A percentile compares a stretch with the other conserved stretches of the same genome.
These are phyloP conservation scores for Cataglyphis altisquamis DNA, from an alignment of 2,888 invertebrate species.

Conservation along the genomic window DNA sequence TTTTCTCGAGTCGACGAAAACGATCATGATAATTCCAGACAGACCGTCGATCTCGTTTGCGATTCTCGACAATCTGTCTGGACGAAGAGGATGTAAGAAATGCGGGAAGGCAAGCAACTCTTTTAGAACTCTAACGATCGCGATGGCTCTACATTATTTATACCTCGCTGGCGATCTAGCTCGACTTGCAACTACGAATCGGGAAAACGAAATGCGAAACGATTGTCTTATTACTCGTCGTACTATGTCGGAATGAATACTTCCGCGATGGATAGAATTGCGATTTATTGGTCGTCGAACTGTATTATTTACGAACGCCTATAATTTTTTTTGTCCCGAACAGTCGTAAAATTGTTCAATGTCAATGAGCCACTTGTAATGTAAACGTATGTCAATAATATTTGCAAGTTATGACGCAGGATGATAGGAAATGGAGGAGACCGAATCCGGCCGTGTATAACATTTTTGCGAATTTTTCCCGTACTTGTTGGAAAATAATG, in stretches of 20 bases:
- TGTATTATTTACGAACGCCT: slow-evolving; percentile 54
- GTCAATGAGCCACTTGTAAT: slow-evolving; percentile 39
- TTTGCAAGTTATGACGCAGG: slow-evolving; percentile 8
- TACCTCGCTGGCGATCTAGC: slow-evolving; percentile 61
- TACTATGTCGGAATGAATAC: slow-evolving; percentile 33
- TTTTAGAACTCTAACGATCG: slow-evolving; percentile 74
- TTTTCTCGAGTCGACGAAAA: slow-evolving; percentile 16
- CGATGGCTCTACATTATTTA: slow-evolving; percentile 75
- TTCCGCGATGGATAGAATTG: slow-evolving; percentile 28
- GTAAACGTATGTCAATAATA: slow-evolving; percentile 28
- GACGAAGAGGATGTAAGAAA: slow-evolving; percentile 66
- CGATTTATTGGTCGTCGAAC: slow-evolving; percentile 41
- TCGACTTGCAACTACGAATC: slow-evolving; percentile 69
- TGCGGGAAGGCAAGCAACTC: slow-evolving; percentile 64
- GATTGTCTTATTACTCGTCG: slow-evolving; percentile 67
- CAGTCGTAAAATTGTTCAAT: neutral
- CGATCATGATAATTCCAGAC: slow-evolving; percentile 50
- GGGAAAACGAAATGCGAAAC: slow-evolving; percentile 70
- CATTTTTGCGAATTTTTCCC: neutral
- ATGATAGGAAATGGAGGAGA: slow-evolving; percentile 13
- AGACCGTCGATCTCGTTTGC: slow-evolving; percentile 55
- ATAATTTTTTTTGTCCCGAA: slow-evolving; percentile 37
- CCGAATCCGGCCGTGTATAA: neutral
- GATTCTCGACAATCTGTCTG: slow-evolving; percentile 70
- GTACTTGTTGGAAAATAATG: neutral